Base-by-base conservation (phyloP, 2,113 vertebrate genomes). In the Otocyon megalotis region DNA sequence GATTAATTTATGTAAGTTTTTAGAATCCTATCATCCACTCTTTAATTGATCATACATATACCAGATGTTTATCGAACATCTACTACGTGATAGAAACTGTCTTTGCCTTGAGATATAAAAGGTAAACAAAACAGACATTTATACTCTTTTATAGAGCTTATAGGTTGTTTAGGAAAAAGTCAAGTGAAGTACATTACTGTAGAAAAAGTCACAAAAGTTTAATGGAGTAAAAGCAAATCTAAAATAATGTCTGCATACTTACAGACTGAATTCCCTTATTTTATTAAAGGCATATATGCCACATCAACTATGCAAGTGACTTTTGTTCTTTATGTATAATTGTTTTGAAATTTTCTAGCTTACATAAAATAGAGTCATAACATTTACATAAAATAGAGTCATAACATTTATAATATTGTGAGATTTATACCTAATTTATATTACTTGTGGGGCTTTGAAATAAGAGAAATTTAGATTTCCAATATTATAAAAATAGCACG, bases 391-490 rank as follows among this genome's bases (percentile, higher is more conserved):
- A 24, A 63, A 5, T 24, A 91, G 88, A 97, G 1, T 1, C 92
- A 37, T 24, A 28, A 11, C 54, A 48, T 65, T 84, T 69, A 92
- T 87, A 84, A 93, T 10, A 81, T 90, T 95, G 20, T 17, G 81
- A 85, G 93, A 97, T 96, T 97, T 98, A 95, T 24, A 84, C 28
- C 19, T 32, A 86, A 32, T 88, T 94, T 53, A 62, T 94, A 76
- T 60, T 28, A 54, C 74, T 72, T 96, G 93, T 94, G 95, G 37
- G 69, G 94, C 85, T 91, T 81, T 24, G 67, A 98, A 97, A 96
- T 53, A 97, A 98, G 35, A 96, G 35, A 35, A 96, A 92, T 97
- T 97, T 74, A 90, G 17, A 96, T 98, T 91, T 92, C 79, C 30
- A 83, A 71, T 84, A 60, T 30, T 91, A 93, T 94, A 95, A 95